Conservation (phyloP, 2,888 invertebrate species). For the Halictus quadricinctus region DNA sequence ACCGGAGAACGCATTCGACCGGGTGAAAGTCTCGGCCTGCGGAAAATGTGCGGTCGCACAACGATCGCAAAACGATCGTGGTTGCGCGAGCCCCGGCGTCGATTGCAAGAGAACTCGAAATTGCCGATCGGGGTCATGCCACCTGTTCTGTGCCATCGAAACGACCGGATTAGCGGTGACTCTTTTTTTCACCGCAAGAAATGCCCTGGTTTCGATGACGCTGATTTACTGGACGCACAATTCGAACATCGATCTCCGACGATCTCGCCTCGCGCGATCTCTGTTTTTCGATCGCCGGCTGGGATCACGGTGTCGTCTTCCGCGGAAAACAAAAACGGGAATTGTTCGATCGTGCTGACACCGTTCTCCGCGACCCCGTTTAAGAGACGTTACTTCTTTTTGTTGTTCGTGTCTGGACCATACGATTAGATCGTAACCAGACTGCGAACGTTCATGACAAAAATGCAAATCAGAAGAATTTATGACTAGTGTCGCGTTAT, state of each 20-base stretch:
- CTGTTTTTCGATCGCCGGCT: neutral
- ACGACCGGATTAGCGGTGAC: constrained; percentile 33
- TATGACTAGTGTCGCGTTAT: too few species aligned
- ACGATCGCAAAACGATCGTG: constrained; percentile 18
- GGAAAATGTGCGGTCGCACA: constrained; percentile 60
- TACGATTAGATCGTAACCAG: neutral
- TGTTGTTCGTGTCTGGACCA: neutral
- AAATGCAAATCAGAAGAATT: neutral
- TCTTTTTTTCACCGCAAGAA: neutral
- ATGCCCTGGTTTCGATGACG: constrained; percentile 23
- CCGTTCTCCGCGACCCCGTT: neutral
- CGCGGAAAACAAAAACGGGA: neutral
- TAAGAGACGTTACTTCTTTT: neutral
- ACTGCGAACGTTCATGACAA: too few species aligned
- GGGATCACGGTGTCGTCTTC: neutral
- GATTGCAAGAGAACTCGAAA: constrained; percentile 57
- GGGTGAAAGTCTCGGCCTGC: constrained; percentile 65
- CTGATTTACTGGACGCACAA: neutral
- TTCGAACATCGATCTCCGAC: neutral
- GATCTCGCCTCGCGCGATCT: neutral
- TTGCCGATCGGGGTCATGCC: constrained; percentile 44
- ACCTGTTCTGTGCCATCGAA: constrained; percentile 37
- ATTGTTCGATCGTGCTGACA: neutral
- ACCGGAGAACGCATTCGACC: constrained; percentile 63
- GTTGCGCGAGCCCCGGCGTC: constrained; percentile 46